Conservation (phyloP, 2,888 invertebrate genomes). For the Caenorhabditis panamensis region DNA sequence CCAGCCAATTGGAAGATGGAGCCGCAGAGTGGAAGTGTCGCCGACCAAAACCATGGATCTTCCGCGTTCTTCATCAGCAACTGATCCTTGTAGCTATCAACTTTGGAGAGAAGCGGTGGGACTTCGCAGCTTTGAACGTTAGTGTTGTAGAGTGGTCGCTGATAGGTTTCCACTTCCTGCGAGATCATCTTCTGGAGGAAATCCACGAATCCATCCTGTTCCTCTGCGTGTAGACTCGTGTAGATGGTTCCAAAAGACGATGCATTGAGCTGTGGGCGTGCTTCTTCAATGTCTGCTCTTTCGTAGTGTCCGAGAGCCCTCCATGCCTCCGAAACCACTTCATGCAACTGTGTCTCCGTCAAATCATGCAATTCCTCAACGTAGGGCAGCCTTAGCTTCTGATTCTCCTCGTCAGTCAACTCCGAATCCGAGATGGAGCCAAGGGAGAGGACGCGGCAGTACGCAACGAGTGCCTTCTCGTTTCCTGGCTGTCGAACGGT, state of each 20-base stretch:
- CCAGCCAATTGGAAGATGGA: conserved; percentile 33
- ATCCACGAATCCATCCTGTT: conserved; percentile 26
- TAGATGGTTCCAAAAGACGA: not conserved
- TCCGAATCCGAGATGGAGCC: conserved; percentile 22
- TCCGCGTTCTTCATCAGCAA: conserved; percentile 19
- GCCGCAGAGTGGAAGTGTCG: conserved; percentile 35
- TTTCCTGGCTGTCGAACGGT: conserved; percentile 11
- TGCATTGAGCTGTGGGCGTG: not conserved
- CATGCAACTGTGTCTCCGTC: not conserved
- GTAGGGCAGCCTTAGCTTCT: conserved; percentile 6
- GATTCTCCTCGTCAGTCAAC: conserved; percentile 15
- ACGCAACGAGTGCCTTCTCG: conserved; percentile 11
- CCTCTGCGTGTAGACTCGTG: not conserved
- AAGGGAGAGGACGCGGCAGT: conserved; percentile 25
- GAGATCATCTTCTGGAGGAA: conserved; percentile 14
- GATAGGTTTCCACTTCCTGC: conserved; percentile 35
- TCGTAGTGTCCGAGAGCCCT: conserved; percentile 3
- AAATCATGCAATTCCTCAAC: conserved; percentile 36
- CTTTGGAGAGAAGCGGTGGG: conserved; percentile 27
- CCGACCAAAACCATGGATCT: conserved; percentile 48
- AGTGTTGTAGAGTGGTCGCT: conserved; percentile 35
- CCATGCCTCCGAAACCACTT: conserved; percentile 44
- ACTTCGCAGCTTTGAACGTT: not conserved
- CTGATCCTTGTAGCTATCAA: conserved; percentile 34
- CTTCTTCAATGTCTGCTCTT: conserved; percentile 10